Conservation (phyloP, 2,888 invertebrate genomes). For the Drosophila nr. perissopoda region DNA sequence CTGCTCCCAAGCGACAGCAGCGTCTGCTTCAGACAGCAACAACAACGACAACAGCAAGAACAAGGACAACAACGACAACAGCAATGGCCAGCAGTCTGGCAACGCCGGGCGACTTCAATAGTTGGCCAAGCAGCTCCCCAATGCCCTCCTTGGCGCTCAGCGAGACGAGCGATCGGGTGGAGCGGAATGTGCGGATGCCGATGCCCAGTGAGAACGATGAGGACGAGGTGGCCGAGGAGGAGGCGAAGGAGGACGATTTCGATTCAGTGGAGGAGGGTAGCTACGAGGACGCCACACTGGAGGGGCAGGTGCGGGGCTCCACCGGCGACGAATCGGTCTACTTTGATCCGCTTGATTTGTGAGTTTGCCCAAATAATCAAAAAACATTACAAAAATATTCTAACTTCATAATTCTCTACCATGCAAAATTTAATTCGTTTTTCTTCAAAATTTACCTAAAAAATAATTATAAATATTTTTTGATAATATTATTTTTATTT, state of each 20-base stretch:
- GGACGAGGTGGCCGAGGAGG: conserved; percentile 32
- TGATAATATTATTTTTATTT: conserved; percentile 29
- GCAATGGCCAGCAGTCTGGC: conserved; percentile 60
- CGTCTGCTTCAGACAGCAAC: conserved; percentile 25
- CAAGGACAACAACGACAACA: conserved; percentile 51
- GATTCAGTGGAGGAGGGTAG: conserved; percentile 65
- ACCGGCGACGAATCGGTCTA: conserved; percentile 81
- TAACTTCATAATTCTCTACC: conserved; percentile 40
- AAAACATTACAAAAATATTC: conserved; percentile 24
- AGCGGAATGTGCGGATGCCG: conserved; percentile 76
- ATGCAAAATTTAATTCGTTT: conserved; percentile 3
- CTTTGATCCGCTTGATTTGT: conserved; percentile 83
- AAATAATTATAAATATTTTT: conserved; percentile 38
- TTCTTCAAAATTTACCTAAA: conserved; percentile 44
- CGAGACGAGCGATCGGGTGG: conserved; percentile 81
- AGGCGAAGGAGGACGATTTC: conserved; percentile 38
- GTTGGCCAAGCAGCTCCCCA: conserved; percentile 71
- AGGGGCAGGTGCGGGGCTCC: conserved; percentile 64
- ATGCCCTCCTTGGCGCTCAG: conserved; percentile 67
- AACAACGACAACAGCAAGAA: conserved; percentile 22
- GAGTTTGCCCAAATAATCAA: conserved; percentile 71
- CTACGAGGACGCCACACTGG: conserved; percentile 75
- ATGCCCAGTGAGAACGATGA: conserved; percentile 46
- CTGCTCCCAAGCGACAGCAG: conserved; percentile 34
- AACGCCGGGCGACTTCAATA: conserved; percentile 35